Percentiles rank a stretch among this genome's conserved stretches.
These are phyloP conservation scores for Gadopsis bispinosus DNA, from an alignment of 2,797 vertebrate species.

Conservation along the genomic window DNA sequence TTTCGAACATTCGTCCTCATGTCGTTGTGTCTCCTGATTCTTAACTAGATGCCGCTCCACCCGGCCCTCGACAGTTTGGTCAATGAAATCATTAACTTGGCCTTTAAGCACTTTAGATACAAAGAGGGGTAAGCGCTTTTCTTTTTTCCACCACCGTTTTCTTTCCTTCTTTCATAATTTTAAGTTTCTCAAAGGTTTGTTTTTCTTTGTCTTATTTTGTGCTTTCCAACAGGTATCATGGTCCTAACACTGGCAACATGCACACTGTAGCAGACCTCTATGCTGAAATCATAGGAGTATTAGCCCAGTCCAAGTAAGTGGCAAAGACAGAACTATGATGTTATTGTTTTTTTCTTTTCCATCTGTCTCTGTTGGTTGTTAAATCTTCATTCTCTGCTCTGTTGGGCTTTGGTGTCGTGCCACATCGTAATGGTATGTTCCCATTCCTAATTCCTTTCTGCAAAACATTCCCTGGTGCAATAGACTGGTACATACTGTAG, in stretches of 20 bases:
- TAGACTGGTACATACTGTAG: slow-evolving; percentile 44
- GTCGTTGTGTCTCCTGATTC: slow-evolving; percentile 50
- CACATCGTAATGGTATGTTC: slow-evolving; percentile 33
- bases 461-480: slow-evolving; percentile 52
- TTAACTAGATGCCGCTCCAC: slow-evolving; percentile 93
- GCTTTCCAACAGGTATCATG: slow-evolving; percentile 89
- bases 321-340: neutral
- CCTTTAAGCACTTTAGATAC: slow-evolving; percentile 99
- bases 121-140: slow-evolving; percentile 93
- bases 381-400: slow-evolving; percentile 17
- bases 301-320: slow-evolving; percentile 97
- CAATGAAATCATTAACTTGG: slow-evolving; percentile 95
- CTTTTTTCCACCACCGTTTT: slow-evolving; percentile 15
- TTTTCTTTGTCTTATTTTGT: slow-evolving; percentile 3
- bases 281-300: slow-evolving; percentile 95
- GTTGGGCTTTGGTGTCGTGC: slow-evolving; percentile 40
- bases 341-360: neutral
- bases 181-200: neutral
- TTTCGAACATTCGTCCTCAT: slow-evolving; percentile 8
- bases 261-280: slow-evolving; percentile 99
- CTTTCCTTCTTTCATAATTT: neutral
- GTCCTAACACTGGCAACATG: slow-evolving; percentile 99
- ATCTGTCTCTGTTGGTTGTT: neutral
- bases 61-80: slow-evolving; percentile 95
- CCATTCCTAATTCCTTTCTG: slow-evolving; percentile 36